Percentiles rank a stretch among this genome's conserved stretches.
phyloP scores from a whole-genome alignment of 1,140 invertebrate species.

The Lerema accius region DNA sequence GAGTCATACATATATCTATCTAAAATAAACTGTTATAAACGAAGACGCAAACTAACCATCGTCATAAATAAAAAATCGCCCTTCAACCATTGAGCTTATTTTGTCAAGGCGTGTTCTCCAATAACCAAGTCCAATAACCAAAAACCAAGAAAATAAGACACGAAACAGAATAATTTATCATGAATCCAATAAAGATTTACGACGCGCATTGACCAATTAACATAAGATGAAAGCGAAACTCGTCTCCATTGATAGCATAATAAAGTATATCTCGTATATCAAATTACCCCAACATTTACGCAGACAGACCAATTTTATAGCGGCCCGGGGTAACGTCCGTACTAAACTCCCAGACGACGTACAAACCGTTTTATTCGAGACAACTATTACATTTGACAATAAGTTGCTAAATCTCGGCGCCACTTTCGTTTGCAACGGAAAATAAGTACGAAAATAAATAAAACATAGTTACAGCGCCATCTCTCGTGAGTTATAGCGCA shows the following conservation, averaged over 20 bases:
- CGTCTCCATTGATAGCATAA: background rate
- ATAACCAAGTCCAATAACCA: too few species aligned
- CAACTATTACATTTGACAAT: slow-evolving; percentile 26
- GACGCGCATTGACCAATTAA: background rate
- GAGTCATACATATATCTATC: too few species aligned
- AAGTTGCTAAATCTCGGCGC: slow-evolving; percentile 24
- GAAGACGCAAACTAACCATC: too few species aligned
- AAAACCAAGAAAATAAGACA: too few species aligned
- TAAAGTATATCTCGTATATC: background rate
- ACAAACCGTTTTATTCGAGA: slow-evolving; percentile 20
- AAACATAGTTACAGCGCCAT: slow-evolving; percentile 14
- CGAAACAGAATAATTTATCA: background rate
- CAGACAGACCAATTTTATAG: background rate
- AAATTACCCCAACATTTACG: background rate
- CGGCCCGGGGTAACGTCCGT: background rate
- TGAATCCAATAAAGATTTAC: background rate
- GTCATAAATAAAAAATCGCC: too few species aligned
- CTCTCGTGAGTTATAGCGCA: slow-evolving; percentile 21
- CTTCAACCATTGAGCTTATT: too few species aligned
- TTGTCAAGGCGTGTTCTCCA: too few species aligned
- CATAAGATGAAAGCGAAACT: background rate
- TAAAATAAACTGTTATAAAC: too few species aligned
- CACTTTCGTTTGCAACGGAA: slow-evolving; percentile 27
- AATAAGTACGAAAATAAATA: slow-evolving; percentile 23
- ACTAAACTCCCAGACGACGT: slow-evolving; percentile 5